Evolutionary conservation across 2,113 vertebrate species (phyloP).

Genomic region (Tichodroma muraria): DNA sequence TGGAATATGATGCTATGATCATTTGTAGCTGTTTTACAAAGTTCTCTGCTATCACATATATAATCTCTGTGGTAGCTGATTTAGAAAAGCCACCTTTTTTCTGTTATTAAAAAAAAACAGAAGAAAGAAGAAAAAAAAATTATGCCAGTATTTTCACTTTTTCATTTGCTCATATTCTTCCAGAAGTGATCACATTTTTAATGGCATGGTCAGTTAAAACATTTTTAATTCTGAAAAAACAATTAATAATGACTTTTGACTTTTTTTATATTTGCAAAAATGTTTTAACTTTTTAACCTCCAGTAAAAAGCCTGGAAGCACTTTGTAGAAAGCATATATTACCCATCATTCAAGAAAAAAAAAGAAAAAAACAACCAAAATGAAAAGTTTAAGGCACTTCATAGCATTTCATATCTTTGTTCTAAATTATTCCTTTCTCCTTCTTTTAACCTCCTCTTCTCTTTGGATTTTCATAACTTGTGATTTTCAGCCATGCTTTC

Average conservation of each 20-base stretch:
- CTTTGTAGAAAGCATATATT: background rate
- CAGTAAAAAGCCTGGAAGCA: background rate
- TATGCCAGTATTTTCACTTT: background rate
- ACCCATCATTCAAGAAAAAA: background rate
- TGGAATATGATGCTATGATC: background rate
- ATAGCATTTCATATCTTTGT: background rate
- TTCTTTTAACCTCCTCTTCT: background rate
- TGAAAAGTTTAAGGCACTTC: background rate
- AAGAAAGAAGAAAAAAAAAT: background rate
- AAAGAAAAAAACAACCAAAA: background rate
- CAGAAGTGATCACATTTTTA: background rate
- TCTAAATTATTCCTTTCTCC: background rate
- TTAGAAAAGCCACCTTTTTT: background rate
- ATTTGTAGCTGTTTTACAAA: background rate
- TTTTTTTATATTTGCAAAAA: background rate
- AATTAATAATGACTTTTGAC: background rate
- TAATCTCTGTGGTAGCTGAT: background rate
- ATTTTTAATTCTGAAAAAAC: background rate
- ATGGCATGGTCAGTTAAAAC: background rate
- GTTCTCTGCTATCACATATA: background rate
- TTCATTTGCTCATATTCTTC: background rate
- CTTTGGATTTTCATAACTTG: background rate
- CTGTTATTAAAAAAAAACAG: background rate
- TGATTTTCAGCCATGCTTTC: background rate
- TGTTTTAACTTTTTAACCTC: fast-evolving